Percentiles rank a stretch among this genome's conserved stretches.
phyloP scores from a whole-genome alignment of 2,888 invertebrate species.

The Dusona sp. region DNA sequence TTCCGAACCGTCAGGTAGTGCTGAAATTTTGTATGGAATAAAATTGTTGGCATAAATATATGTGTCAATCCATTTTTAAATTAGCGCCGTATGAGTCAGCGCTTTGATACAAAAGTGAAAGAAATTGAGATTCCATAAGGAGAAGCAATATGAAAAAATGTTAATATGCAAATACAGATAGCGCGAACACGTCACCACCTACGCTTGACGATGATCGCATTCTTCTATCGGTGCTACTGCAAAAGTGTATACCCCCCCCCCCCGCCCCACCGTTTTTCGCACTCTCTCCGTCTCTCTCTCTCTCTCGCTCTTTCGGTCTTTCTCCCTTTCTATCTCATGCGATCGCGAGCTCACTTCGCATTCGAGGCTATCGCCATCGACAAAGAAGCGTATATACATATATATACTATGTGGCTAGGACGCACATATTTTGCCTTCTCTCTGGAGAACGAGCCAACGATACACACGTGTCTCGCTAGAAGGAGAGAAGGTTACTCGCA shows the following conservation, averaged over 20 bases:
- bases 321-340: constrained; percentile 32
- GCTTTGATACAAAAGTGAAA: not conserved
- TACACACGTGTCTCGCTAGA: constrained; percentile 53
- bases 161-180: constrained; percentile 48
- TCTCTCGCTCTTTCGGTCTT: not conserved
- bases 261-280: too few species aligned
- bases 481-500: constrained; percentile 54
- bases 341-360: constrained; percentile 27
- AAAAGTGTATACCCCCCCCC: constrained; percentile 13
- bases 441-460: constrained; percentile 64
- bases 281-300: not conserved
- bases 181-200: constrained; percentile 63
- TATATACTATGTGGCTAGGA: constrained; percentile 30
- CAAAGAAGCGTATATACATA: constrained; percentile 36
- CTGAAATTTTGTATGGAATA: not conserved
- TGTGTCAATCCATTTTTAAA: not conserved
- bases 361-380: constrained; percentile 63
- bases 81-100: not conserved
- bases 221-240: constrained; percentile 59
- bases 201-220: constrained; percentile 69
- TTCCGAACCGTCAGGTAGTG: not conserved
- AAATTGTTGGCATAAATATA: not conserved
- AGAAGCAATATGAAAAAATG: constrained; percentile 31
- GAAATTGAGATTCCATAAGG: constrained; percentile 20
- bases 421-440: constrained; percentile 44